phyloP scores from a whole-genome alignment of 53 echinoderm and acorn worm genomes.

The Mesocentrotus franciscanus region DNA sequence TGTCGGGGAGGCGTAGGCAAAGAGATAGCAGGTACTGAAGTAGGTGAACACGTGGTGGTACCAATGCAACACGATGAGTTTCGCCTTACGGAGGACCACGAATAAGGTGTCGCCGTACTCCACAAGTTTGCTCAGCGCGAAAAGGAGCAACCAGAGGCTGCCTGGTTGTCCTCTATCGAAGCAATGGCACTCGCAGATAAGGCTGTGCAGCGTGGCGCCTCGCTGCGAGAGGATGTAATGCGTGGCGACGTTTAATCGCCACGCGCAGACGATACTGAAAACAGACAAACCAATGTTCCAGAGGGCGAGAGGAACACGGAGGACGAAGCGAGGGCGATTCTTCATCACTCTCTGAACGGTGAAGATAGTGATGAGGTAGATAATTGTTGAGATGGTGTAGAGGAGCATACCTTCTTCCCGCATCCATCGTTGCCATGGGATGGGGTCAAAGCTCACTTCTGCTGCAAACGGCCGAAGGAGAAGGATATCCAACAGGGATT shows the following conservation, averaged over 20 bases:
- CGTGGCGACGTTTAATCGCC: constrained; percentile 60
- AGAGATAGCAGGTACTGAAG: constrained; percentile 59
- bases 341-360: constrained; percentile 42
- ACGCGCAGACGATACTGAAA: constrained; percentile 61
- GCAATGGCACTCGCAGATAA: constrained; percentile 41
- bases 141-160: constrained; percentile 44
- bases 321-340: constrained; percentile 50
- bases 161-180: constrained; percentile 44
- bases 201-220: constrained; percentile 32
- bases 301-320: constrained; percentile 9
- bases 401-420: constrained; percentile 47
- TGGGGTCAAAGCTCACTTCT: constrained; percentile 45
- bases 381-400: constrained; percentile 55
- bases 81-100: constrained; percentile 64
- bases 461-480: constrained; percentile 29
- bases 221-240: constrained; percentile 37
- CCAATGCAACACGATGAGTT: constrained; percentile 66
- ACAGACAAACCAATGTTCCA: constrained; percentile 53
- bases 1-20: constrained; percentile 55
- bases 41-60: constrained; percentile 65
- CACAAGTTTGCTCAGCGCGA: constrained; percentile 55
- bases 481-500: background rate
- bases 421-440: constrained; percentile 64
- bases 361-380: constrained; percentile 67
- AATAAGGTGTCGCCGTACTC: constrained; percentile 65